Conservation (phyloP, 2,888 invertebrate species). For the Scaeva pyrastri region DNA sequence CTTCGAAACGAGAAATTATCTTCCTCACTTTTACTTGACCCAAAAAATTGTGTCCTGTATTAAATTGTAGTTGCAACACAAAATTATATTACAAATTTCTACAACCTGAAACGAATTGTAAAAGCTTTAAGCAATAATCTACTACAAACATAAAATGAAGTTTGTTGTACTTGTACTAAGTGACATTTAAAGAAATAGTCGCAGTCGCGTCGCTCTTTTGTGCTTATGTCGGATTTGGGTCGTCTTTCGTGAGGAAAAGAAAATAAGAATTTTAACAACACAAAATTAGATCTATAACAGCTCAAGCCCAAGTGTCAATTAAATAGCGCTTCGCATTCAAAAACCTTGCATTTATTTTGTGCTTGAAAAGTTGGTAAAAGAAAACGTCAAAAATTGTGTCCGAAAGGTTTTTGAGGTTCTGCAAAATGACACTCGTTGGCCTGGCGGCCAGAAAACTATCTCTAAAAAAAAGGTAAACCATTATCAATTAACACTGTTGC, state of each 20-base stretch:
- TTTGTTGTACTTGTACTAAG: no score
- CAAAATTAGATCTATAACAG: not conserved
- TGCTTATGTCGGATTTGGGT: no score
- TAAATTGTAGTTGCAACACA: no score
- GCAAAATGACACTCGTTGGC: slow-evolving; percentile 81
- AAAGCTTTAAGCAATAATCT: not conserved
- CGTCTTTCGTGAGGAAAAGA: no score
- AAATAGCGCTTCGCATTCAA: no score
- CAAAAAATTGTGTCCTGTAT: no score
- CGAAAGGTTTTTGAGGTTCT: slow-evolving; percentile 43
- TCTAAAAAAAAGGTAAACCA: slow-evolving; percentile 80
- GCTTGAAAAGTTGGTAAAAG: not conserved
- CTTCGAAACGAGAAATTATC: no score
- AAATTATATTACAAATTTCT: not conserved
- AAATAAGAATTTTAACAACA: not conserved
- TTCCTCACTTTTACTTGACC: no score
- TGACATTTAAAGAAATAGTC: not conserved
- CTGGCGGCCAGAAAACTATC: slow-evolving; percentile 82
- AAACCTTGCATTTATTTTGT: not conserved
- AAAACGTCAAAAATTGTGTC: slow-evolving; percentile 61
- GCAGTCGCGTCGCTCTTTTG: no score
- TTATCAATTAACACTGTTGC: not conserved
- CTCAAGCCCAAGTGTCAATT: no score
- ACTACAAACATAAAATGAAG: not conserved
- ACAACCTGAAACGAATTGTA: not conserved